A percentile compares a stretch with the other conserved stretches of the same genome.
Evolutionary conservation across 2,888 invertebrate species (phyloP).

Genomic region (Chaetoderma sp.): DNA sequence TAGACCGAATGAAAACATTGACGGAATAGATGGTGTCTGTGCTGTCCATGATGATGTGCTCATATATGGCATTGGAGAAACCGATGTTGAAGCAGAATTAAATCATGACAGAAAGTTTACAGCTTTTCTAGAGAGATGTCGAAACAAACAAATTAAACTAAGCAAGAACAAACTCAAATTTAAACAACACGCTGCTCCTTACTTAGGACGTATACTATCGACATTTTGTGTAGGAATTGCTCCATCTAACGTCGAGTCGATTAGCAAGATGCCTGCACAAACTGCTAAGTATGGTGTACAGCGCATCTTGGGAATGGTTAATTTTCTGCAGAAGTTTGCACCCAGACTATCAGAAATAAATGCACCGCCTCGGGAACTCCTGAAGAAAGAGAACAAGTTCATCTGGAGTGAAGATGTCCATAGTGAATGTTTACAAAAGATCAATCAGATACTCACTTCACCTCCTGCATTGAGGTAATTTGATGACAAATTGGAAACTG

Average conservation of each 20-base stretch:
- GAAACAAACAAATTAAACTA: constrained; percentile 23
- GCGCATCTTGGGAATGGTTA: constrained; percentile 27
- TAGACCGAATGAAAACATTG: constrained; percentile 1
- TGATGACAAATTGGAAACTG: constrained; percentile 11
- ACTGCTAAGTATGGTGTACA: constrained; percentile 24
- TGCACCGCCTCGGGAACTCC: constrained; percentile 17
- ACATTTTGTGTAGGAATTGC: constrained; percentile 25
- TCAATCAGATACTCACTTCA: constrained; percentile 25
- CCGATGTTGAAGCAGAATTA: constrained; percentile 18
- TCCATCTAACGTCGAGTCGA: constrained; percentile 26
- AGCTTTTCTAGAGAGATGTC: constrained; percentile 21
- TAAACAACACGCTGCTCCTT: constrained; percentile 17
- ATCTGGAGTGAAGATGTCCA: constrained; percentile 20
- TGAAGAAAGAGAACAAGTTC: constrained; percentile 18
- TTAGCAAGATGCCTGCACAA: constrained; percentile 26
- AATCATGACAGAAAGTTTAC: constrained; percentile 27
- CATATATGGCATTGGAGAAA: constrained; percentile 23
- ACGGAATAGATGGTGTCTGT: constrained; percentile 19
- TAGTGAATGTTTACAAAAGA: constrained; percentile 16
- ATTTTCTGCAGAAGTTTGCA: constrained; percentile 32
- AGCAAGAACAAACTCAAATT: constrained; percentile 26
- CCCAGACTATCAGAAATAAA: constrained; percentile 27
- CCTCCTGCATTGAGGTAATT: constrained; percentile 21
- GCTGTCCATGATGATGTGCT: constrained; percentile 30
- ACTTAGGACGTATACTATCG: constrained; percentile 27